Base-by-base conservation (phyloP, 2,797 vertebrate genomes). In the Myripristis murdjan region DNA sequence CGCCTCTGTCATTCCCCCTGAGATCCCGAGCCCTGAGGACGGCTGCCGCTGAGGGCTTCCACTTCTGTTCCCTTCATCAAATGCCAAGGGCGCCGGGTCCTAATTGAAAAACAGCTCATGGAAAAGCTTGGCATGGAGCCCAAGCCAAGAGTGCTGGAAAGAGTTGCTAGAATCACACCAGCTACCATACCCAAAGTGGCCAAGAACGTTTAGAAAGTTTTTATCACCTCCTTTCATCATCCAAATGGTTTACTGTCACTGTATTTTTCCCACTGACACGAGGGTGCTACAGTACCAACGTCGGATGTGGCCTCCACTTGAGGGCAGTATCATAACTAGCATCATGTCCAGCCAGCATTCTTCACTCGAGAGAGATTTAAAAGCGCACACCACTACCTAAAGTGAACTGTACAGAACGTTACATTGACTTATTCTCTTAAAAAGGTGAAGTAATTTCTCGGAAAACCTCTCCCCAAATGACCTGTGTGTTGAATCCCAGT, bases 241-340 rank as follows among this genome's bases (percentile, higher is more conserved):
- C 59, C 24, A 64, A 71, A 86, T n/a, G 49, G 73, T 79, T 87
- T 62, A 71, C 77, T 47, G 49, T 78, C 74, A 53, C 65, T 48
- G 57, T 60, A 28, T 67, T 81, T 64, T 15, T 71, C 28, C 24
- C 39, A 46, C 39, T 69, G 66, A 77, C 52, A 26, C 24, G 16
- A 68, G 11, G 41, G 73, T 54, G 56, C 57, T 58, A 24, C 26
- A 18, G 31, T 4, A 56, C 59, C 54, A 52, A 79, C 68, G 49
- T 20, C 31, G 51, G 84, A 5, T 39, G 65, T 1, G 64, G 35
- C 63, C 43, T 79, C 89, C 93, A 91, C 91, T 81, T 89, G 89
- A 89, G 91, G 90, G 88, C 89, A 87, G 86, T 82, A 83, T 87
- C 80, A 84, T 63, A 35, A 70, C 72, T 73, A 49, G 52, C 43